Evolutionary conservation across 2,888 invertebrate genomes (phyloP).

Genomic region (Carabus problematicus): DNA sequence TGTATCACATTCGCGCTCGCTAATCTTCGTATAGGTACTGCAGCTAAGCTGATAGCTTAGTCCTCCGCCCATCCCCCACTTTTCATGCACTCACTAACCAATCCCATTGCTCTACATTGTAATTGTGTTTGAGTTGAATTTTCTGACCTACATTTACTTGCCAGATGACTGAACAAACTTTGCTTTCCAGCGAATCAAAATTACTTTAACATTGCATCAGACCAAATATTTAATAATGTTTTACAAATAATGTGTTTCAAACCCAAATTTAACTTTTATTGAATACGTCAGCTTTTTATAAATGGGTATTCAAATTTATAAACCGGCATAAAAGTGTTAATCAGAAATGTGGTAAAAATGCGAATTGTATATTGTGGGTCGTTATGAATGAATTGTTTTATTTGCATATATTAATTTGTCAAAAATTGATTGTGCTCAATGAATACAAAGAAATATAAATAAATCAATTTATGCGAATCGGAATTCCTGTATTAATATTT

Average conservation of each 20-base stretch:
- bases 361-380: too few relatives aligned
- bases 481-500: too few relatives aligned
- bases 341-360: too few relatives aligned
- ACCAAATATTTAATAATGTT: slow-evolving; percentile 36
- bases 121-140: slow-evolving; percentile 38
- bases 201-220: slow-evolving; percentile 36
- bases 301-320: too few relatives aligned
- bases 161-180: slow-evolving; percentile 24
- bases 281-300: too few relatives aligned
- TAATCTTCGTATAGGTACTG: slow-evolving; percentile 24
- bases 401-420: too few relatives aligned
- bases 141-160: slow-evolving; percentile 40
- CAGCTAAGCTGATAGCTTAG: slow-evolving; percentile 11
- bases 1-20: slow-evolving; percentile 12
- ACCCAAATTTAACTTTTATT: too few relatives aligned
- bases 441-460: too few relatives aligned
- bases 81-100: background rate
- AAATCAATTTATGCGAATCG: too few relatives aligned
- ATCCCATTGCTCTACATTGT: slow-evolving; percentile 10
- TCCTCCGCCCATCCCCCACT: background rate
- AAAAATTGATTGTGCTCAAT: too few relatives aligned
- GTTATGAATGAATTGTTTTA: too few relatives aligned
- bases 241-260: background rate
- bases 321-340: too few relatives aligned
- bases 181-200: slow-evolving; percentile 37